Conservation (phyloP, 2,113 vertebrate species). For the Atherinomorus stipes region DNA sequence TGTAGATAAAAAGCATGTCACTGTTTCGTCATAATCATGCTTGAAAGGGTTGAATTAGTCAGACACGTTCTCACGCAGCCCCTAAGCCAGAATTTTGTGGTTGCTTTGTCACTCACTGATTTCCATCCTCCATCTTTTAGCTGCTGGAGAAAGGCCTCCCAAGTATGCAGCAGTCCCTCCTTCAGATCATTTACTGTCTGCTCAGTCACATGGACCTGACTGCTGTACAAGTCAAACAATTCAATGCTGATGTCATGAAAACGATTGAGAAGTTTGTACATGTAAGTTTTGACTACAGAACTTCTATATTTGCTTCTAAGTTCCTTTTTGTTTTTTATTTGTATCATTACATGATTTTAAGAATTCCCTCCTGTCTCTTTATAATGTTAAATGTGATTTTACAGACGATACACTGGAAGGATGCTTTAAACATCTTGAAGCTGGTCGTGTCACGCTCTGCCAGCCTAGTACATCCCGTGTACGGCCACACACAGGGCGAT, state of each 20-base stretch:
- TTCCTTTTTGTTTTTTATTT: background rate
- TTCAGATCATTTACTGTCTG: conserved; percentile 97
- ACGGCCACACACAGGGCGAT: conserved; percentile 90
- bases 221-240: conserved; percentile 92
- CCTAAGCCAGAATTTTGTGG: conserved; percentile 3
- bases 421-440: conserved; percentile 96
- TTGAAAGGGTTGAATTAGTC: no score
- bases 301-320: background rate
- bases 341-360: background rate
- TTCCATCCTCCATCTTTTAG: conserved; percentile 71
- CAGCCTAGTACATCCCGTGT: conserved; percentile 92
- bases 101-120: conserved; percentile 1
- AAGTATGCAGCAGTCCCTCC: conserved; percentile 95
- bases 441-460: conserved; percentile 96
- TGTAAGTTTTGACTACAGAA: conserved; percentile 73
- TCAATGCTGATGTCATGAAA: conserved; percentile 96
- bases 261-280: conserved; percentile 98
- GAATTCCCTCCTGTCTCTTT: conserved; percentile 2
- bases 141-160: conserved; percentile 97
- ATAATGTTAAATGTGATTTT: conserved; percentile 17
- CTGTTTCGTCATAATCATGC: no score
- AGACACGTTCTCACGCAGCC: background rate
- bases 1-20: no score
- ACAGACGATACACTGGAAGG: conserved; percentile 96
- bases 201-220: conserved; percentile 97